Conservation (phyloP, 2,113 vertebrate genomes). For the Perca schrenkii region DNA sequence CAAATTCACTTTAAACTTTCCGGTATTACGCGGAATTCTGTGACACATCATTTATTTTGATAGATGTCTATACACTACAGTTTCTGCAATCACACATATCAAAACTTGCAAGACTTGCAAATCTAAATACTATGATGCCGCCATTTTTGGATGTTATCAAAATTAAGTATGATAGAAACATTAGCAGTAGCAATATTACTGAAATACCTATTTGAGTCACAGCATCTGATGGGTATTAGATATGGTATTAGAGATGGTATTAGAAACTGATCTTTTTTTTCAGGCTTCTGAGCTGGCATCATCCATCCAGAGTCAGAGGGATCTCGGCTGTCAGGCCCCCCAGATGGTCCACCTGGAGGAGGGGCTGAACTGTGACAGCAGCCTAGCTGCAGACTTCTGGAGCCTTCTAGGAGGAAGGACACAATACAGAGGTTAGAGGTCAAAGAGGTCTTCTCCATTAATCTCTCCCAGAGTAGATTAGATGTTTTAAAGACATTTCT, state of each 20-base stretch:
- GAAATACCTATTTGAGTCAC: not conserved
- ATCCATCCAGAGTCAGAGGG: slow-evolving; percentile 74
- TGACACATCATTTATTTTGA: not conserved
- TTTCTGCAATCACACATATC: not conserved
- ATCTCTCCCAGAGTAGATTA: not conserved
- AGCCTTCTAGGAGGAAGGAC: slow-evolving; percentile 81
- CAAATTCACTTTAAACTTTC: not conserved
- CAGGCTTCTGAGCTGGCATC: slow-evolving; percentile 81
- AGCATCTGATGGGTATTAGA: not conserved
- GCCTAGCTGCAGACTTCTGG: slow-evolving; percentile 82
- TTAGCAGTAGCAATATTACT: not conserved
- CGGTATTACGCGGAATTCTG: not conserved
- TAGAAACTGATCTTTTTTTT: not conserved
- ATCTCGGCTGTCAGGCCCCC: slow-evolving; percentile 82
- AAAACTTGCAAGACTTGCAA: not conserved
- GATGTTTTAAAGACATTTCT: not conserved
- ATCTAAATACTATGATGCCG: no score
- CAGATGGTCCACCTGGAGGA: slow-evolving; percentile 82
- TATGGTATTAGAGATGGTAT: no score
- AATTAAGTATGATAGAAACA: not conserved
- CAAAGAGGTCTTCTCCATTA: not conserved
- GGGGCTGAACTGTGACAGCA: slow-evolving; percentile 76
- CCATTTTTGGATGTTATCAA: not conserved
- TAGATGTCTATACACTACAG: not conserved
- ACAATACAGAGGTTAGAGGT: slow-evolving; percentile 78